A percentile compares a stretch with the other conserved stretches of the same genome.
Conservation (phyloP, 2,888 invertebrate species). For the Reticulitermes lucifugus region DNA sequence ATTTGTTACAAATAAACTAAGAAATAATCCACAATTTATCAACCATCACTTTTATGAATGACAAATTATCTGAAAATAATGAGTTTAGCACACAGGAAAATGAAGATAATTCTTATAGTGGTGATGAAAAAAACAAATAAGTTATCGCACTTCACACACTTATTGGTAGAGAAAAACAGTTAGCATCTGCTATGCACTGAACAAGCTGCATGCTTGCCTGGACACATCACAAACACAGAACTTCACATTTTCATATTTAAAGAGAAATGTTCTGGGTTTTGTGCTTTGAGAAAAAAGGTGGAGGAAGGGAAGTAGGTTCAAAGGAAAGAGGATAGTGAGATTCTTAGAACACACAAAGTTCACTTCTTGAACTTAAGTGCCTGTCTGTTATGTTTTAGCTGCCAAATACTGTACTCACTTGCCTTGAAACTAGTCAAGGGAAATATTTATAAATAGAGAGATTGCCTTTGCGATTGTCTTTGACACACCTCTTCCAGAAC, state of each 20-base stretch:
- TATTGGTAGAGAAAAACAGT: slow-evolving; percentile 13
- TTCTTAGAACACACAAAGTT: slow-evolving; percentile 5
- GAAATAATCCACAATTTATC: slow-evolving; percentile 11
- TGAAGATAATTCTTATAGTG: neutral
- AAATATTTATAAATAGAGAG: neutral
- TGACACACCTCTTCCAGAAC: neutral
- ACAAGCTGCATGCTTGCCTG: slow-evolving; percentile 17
- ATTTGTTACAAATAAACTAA: slow-evolving; percentile 9
- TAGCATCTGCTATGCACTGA: slow-evolving; percentile 27
- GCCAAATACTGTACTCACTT: neutral
- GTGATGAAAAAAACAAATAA: slow-evolving; percentile 9
- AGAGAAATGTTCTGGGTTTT: neutral
- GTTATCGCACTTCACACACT: slow-evolving; percentile 31
- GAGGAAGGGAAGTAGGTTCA: neutral
- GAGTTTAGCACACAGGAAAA: slow-evolving; percentile 1
- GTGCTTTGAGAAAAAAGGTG: neutral
- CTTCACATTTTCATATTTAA: slow-evolving; percentile 24
- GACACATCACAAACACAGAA: slow-evolving; percentile 38
- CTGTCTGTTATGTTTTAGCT: neutral
- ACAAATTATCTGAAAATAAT: neutral
- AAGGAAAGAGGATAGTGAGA: neutral
- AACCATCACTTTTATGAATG: slow-evolving; percentile 4
- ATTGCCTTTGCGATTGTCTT: slow-evolving; percentile 10
- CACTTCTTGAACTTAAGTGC: slow-evolving; percentile 9
- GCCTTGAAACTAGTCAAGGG: neutral